Evolutionary conservation across 2,888 invertebrate species (phyloP), one percentile per base, ranked within the genome.

Genomic region (Caenorhabditis imperialis): DNA sequence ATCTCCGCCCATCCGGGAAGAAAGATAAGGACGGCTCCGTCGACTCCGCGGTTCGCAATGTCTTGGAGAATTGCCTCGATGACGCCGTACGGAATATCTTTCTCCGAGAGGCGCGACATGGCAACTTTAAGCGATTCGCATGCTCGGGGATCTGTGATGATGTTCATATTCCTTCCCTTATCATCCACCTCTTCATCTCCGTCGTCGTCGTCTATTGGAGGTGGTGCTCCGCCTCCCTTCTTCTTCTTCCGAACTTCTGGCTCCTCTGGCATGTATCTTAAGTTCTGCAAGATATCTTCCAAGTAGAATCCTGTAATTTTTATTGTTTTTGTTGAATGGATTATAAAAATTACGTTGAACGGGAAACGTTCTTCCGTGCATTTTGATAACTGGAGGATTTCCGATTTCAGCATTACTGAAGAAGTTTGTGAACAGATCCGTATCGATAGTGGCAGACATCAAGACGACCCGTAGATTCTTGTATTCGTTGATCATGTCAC

Each of bases 401-500:
- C 94, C 94, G 80, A 98, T 92, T 0, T 96, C 93, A 86, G 94
- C 94, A 80, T 93, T 91, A 60, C 94, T 94, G 90, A 97, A 99
- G 90, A 97, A 99, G 25, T 93, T 91, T 0, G 93, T 92, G 89
- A 99, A 99, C 2, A 97, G 90, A 0, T 93, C 92, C 0, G 95
- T 96, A 85, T 99, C 97, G 40, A 99, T 95, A 0, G 98, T 98
- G 10, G 98, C 98, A 0, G 97, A 97, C 98, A 99, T 98, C 30
- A 99, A 92, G 60, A 99, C 93, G 8, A 99, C 92, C 35, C 95
- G 91, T 23, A 99, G 89, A 82, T 97, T 94, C 0, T 95, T 95
- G 90, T 94, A 96, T 0, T 93, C 92, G 77, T 93, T 93, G 1
- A 96, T 92, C 96, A 99, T 95, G 89, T 98, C 98, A 6, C 96